A percentile compares a stretch with the other conserved stretches of the same genome.
Evolutionary conservation across 2,888 invertebrate genomes (phyloP).

Genomic region (Apotomis turbidana): DNA sequence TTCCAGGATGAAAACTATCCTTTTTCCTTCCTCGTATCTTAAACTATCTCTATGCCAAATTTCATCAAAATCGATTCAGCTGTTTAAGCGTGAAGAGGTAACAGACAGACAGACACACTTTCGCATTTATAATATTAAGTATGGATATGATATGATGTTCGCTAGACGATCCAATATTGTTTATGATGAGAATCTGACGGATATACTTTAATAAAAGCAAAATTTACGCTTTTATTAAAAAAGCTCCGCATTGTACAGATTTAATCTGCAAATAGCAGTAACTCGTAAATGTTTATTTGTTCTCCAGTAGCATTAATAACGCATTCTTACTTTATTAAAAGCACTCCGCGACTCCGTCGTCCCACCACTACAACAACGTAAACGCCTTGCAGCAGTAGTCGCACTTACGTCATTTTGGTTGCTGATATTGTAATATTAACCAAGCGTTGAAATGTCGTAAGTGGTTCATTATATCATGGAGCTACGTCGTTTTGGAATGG

Average conservation of each 20-base stretch:
- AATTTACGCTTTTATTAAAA: background rate
- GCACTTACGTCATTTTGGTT: constrained; percentile 4
- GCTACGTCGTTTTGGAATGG: background rate
- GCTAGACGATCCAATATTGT: no score
- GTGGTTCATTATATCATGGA: background rate
- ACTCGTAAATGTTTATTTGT: constrained; percentile 39
- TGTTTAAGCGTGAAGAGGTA: no score
- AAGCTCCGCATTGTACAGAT: constrained; percentile 25
- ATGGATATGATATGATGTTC: no score
- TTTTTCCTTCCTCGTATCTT: no score
- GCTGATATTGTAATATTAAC: background rate
- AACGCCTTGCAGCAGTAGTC: background rate
- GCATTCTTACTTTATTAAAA: constrained; percentile 41
- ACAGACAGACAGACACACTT: no score
- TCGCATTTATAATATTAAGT: no score
- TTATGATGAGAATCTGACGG: background rate
- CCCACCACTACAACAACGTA: background rate
- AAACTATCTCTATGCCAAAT: no score
- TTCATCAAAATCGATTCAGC: no score
- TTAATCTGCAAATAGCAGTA: constrained; percentile 29
- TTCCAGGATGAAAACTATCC: no score
- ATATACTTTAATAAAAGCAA: background rate
- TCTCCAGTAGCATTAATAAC: constrained; percentile 35
- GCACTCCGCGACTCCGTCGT: constrained; percentile 16
- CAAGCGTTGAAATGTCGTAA: constrained; percentile 3